A percentile compares a stretch with the other conserved stretches of the same genome.
Conservation (phyloP, 2,888 invertebrate species). For the Apodemia duryi region DNA sequence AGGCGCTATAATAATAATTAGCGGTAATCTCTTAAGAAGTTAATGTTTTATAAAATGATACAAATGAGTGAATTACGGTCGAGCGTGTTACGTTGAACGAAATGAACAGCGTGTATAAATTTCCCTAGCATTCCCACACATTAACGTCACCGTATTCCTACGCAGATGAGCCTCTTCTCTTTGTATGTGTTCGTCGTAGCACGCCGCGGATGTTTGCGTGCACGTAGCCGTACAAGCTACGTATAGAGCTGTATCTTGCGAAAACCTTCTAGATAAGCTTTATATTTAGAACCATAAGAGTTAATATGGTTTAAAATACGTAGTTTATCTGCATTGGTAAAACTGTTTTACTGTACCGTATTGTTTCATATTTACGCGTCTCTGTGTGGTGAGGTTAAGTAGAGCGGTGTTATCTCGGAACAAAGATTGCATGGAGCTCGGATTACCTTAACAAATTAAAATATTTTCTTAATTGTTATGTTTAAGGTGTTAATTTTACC, state of each 20-base stretch:
- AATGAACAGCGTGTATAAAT: conserved; percentile 71
- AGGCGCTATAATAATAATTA: conserved; percentile 52
- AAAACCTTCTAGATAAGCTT: conserved; percentile 33
- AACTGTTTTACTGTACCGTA: conserved; percentile 73
- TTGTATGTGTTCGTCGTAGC: conserved; percentile 33
- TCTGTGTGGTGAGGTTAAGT: conserved; percentile 78
- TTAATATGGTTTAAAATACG: conserved; percentile 30
- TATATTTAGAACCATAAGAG: conserved; percentile 40
- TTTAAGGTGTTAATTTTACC: conserved; percentile 5
- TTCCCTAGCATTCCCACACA: conserved; percentile 74
- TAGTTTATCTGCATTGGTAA: conserved; percentile 45
- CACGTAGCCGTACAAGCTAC: conserved; percentile 47
- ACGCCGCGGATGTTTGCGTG: conserved; percentile 48
- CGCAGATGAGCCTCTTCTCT: conserved; percentile 41
- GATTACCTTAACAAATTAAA: conserved; percentile 49
- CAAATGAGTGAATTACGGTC: conserved; percentile 68
- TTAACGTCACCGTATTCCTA: conserved; percentile 49
- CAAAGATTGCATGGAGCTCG: conserved; percentile 70
- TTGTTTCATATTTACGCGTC: conserved; percentile 77
- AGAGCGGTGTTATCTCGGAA: conserved; percentile 77
- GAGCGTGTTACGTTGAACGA: conserved; percentile 50
- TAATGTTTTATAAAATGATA: conserved; percentile 66
- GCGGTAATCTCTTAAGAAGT: conserved; percentile 55
- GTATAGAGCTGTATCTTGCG: conserved; percentile 27
- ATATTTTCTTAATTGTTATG: conserved; percentile 22